Evolutionary conservation across 1,140 invertebrate species (phyloP).

Genomic region (Trichonephila clavipes): DNA sequence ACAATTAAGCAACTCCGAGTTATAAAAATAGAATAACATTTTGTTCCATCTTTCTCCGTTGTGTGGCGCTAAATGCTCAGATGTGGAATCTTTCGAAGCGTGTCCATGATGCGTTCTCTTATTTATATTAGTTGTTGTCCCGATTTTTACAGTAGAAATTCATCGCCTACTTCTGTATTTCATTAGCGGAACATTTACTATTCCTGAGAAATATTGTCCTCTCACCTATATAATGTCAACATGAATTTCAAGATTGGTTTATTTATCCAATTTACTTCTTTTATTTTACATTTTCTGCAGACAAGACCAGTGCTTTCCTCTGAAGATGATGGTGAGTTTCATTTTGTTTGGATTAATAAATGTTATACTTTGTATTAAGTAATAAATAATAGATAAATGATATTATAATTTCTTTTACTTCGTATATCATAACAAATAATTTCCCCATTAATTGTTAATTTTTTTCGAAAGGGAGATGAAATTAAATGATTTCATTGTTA

Average conservation of each 20-base stretch:
- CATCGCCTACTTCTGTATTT: no score
- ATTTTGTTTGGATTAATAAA: neutral
- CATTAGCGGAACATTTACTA: no score
- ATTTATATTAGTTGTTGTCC: neutral
- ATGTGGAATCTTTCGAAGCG: neutral
- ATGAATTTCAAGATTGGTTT: neutral
- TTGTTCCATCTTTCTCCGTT: conserved; percentile 40
- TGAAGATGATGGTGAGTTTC: neutral
- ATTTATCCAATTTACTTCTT: neutral
- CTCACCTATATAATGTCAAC: neutral
- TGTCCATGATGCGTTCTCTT: neutral
- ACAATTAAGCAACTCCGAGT: no score
- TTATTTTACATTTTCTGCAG: neutral
- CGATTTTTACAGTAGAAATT: no score
- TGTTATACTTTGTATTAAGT: neutral
- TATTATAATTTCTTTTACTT: no score
- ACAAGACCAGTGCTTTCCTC: neutral
- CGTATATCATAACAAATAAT: no score
- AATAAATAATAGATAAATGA: neutral
- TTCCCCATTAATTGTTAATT: no score
- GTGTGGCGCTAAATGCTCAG: conserved; percentile 51
- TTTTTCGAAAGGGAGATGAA: no score
- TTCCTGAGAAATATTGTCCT: neutral
- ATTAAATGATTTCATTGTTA: no score
- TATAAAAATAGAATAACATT: neutral